Evolutionary conservation across 2,113 vertebrate species (phyloP).

Genomic region (Poecilia latipinna): DNA sequence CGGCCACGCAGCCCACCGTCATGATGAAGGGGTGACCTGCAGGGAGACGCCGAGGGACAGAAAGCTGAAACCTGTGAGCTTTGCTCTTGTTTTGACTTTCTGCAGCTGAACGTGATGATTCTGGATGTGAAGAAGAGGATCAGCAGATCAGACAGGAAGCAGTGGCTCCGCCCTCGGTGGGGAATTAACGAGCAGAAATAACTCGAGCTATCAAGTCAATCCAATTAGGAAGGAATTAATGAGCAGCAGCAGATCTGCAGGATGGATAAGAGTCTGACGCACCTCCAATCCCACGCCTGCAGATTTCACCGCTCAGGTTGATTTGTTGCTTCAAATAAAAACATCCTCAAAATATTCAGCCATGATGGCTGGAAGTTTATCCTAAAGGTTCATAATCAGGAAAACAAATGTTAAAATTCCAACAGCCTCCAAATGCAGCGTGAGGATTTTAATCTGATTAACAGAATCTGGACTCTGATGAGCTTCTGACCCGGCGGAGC

Average conservation of each 20-base stretch:
- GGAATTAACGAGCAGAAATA: slow-evolving; percentile 47
- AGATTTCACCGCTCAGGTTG: too few relatives aligned
- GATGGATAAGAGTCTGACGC: background rate
- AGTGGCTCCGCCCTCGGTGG: background rate
- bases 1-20: slow-evolving; percentile 94
- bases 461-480: too few relatives aligned
- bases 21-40: slow-evolving; percentile 94
- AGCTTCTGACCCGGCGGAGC: too few relatives aligned
- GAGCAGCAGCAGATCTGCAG: slow-evolving; percentile 4
- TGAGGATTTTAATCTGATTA: too few relatives aligned
- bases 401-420: too few relatives aligned
- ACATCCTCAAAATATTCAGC: too few relatives aligned
- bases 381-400: too few relatives aligned
- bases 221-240: slow-evolving; percentile 53
- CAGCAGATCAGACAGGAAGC: slow-evolving; percentile 23
- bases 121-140: slow-evolving; percentile 27
- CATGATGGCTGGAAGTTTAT: too few relatives aligned
- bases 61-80: background rate
- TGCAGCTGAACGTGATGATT: background rate
- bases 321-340: too few relatives aligned
- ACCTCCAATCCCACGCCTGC: too few relatives aligned
- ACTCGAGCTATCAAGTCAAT: slow-evolving; percentile 21
- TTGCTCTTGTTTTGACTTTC: too few relatives aligned
- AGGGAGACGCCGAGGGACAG: background rate
- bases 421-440: too few relatives aligned